Evolutionary conservation across 1,140 invertebrate genomes (phyloP).

Genomic region (Drosophila virilis): DNA sequence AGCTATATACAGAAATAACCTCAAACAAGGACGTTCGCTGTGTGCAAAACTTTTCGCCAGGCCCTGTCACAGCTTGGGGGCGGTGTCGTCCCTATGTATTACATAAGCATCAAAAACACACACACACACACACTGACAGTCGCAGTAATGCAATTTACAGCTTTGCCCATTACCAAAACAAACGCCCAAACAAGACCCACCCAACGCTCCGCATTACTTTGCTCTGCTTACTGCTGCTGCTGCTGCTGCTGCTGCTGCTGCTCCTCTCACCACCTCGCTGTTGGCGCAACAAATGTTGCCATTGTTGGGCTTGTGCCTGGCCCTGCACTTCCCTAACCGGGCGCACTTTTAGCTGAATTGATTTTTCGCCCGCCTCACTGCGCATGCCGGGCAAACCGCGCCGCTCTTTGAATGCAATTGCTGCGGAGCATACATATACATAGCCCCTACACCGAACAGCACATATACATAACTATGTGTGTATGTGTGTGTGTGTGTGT

Average conservation of each 20-base stretch:
- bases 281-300: constrained; percentile 64
- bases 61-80: constrained; percentile 8
- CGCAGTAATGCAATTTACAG: constrained; percentile 80
- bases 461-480: not conserved
- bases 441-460: constrained; percentile 1
- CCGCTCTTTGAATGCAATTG: constrained; percentile 50
- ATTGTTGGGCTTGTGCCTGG: constrained; percentile 36
- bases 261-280: constrained; percentile 5
- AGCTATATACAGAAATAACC: constrained; percentile 73
- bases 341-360: constrained; percentile 83
- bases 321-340: constrained; percentile 68
- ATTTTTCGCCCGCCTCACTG: constrained; percentile 77
- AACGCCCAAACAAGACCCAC: not conserved
- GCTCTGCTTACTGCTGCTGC: not conserved
- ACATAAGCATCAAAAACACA: constrained; percentile 51
- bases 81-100: constrained; percentile 50
- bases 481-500: not conserved
- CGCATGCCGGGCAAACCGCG: constrained; percentile 73
- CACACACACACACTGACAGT: constrained; percentile 20
- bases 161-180: constrained; percentile 25
- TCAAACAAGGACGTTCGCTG: constrained; percentile 80
- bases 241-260: constrained; percentile 13
- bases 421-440: constrained; percentile 21
- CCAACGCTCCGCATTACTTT: not conserved
- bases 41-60: constrained; percentile 47